These are phyloP conservation scores for Dissostichus mawsoni DNA, from an alignment of 2,113 vertebrate species.

Conservation along the genomic window DNA sequence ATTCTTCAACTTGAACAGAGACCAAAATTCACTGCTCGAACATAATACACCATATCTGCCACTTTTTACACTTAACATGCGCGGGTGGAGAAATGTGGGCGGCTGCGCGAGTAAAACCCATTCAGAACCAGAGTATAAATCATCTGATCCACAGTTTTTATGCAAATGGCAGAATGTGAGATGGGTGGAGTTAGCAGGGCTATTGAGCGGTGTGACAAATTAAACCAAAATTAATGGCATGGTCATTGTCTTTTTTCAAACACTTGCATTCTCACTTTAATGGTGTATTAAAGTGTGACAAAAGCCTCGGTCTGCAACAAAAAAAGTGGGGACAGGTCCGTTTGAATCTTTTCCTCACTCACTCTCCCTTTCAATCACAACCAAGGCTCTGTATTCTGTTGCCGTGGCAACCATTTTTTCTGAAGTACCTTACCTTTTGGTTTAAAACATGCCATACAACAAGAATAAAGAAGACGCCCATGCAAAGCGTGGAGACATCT, in stretches of 20 bases:
- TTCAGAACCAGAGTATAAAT: constrained; percentile 36
- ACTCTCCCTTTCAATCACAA: constrained; percentile 64
- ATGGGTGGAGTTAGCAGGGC: constrained; percentile 1
- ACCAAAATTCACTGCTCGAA: constrained; percentile 39
- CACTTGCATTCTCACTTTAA: constrained; percentile 17
- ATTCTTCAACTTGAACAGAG: constrained; percentile 33
- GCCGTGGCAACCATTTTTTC: constrained; percentile 76
- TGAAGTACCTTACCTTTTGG: constrained; percentile 75
- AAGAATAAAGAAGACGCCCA: constrained; percentile 15
- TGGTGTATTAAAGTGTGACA: constrained; percentile 49
- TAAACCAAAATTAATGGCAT: not conserved
- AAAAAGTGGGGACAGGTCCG: constrained; percentile 52
- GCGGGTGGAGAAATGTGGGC: constrained; percentile 39
- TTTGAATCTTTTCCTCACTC: constrained; percentile 77
- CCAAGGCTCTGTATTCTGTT: constrained; percentile 78
- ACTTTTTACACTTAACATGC: constrained; percentile 44
- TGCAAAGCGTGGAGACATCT: constrained; percentile 16
- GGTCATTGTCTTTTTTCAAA: constrained; percentile 2
- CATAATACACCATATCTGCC: constrained; percentile 5
- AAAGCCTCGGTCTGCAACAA: constrained; percentile 45
- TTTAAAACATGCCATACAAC: constrained; percentile 62
- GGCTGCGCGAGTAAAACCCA: constrained; percentile 18
- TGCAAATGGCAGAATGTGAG: constrained; percentile 17
- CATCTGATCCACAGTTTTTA: constrained; percentile 27
- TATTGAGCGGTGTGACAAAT: constrained; percentile 1